Conservation (phyloP, 2,888 invertebrate genomes). For the Tetragonula carbonaria region DNA sequence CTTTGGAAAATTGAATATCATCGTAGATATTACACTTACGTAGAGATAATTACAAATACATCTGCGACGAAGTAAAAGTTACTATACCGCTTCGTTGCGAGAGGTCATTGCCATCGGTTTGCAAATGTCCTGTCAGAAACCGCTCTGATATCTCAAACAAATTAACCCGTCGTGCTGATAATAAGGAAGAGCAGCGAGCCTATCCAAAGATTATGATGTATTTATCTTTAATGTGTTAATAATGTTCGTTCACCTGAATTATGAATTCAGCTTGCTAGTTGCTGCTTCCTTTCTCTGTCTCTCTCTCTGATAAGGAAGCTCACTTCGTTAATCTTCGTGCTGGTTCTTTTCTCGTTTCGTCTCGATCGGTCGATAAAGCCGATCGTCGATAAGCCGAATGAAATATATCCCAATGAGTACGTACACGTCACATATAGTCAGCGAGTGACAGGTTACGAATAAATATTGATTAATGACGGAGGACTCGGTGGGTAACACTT, state of each 20-base stretch:
- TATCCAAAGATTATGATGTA: not conserved
- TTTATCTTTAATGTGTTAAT: not conserved
- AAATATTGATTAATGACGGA: conserved; percentile 3
- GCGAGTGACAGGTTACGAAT: not conserved
- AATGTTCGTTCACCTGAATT: conserved; percentile 5
- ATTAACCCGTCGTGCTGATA: not conserved
- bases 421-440: not conserved
- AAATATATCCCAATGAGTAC: conserved; percentile 7
- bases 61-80: not conserved
- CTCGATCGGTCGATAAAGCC: not conserved
- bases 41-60: not conserved
- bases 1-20: too few relatives aligned
- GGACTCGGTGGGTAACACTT: not conserved
- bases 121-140: not conserved
- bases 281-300: not conserved
- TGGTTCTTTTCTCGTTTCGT: not conserved
- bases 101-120: not conserved
- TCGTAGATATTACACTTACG: too few relatives aligned
- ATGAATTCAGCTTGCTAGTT: too few relatives aligned
- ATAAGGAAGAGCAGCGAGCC: not conserved
- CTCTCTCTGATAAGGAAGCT: not conserved
- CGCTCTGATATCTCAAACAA: not conserved
- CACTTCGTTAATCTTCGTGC: not conserved
- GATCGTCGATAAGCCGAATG: conserved; percentile 17
- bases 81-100: not conserved